A percentile compares a stretch with the other conserved stretches of the same genome.
These are phyloP conservation scores for Dendrolimus kikuchii DNA, from an alignment of 1,140 invertebrate species.

Conservation along the genomic window DNA sequence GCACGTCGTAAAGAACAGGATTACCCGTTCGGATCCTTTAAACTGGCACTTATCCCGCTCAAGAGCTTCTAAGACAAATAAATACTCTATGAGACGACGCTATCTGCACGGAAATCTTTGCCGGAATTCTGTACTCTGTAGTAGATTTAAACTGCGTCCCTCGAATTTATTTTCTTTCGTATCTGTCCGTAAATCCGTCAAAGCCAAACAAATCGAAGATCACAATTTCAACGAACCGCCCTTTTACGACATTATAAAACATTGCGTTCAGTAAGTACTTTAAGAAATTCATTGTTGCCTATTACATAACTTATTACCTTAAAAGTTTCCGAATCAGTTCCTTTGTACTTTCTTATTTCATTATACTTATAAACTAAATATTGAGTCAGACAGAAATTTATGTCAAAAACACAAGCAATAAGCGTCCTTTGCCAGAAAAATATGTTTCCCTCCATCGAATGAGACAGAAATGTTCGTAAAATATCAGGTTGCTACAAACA, in stretches of 20 bases:
- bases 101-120: constrained; percentile 16
- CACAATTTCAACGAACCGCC: too few species aligned
- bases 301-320: too few species aligned
- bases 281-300: too few species aligned
- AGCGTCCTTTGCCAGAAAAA: too few species aligned
- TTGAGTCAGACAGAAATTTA: too few species aligned
- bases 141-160: constrained; percentile 3
- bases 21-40: constrained; percentile 10
- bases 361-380: too few species aligned
- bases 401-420: too few species aligned
- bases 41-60: constrained; percentile 4
- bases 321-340: too few species aligned
- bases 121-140: constrained; percentile 27
- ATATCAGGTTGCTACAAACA: constrained; percentile 30
- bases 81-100: constrained; percentile 21
- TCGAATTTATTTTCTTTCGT: constrained; percentile 12
- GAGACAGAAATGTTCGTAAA: constrained; percentile 3
- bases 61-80: constrained; percentile 26
- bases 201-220: constrained; percentile 22
- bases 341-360: too few species aligned
- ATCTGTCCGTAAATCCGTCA: constrained; percentile 37
- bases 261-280: too few species aligned
- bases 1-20: constrained; percentile 8
- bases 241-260: too few species aligned
- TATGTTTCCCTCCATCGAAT: constrained; percentile 4